Percentiles rank a stretch among this genome's conserved stretches.
These are phyloP conservation scores for Istiophorus platypterus DNA, from an alignment of 2,113 vertebrate species.

Conservation along the genomic window DNA sequence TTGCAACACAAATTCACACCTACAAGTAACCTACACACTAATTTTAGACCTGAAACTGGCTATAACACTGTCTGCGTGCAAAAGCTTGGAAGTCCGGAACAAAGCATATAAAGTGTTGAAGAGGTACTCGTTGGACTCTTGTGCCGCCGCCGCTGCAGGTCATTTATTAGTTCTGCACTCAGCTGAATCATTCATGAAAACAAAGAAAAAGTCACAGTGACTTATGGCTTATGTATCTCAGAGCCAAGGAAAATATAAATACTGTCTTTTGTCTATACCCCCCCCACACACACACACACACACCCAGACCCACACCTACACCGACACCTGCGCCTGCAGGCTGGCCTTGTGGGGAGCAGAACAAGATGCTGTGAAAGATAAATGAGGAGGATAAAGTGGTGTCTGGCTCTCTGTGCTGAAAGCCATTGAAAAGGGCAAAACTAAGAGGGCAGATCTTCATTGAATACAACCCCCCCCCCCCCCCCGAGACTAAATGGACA, in stretches of 20 bases:
- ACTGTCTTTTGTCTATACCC: slow-evolving; percentile 7
- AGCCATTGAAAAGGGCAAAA: slow-evolving; percentile 48
- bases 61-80: background rate
- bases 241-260: slow-evolving; percentile 24
- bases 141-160: background rate
- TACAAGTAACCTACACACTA: no score
- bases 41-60: background rate
- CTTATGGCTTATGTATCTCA: slow-evolving; percentile 41
- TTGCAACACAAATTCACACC: no score
- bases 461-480: slow-evolving; percentile 54
- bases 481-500: slow-evolving; percentile 40
- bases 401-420: slow-evolving; percentile 42
- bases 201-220: slow-evolving; percentile 58
- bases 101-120: slow-evolving; percentile 28
- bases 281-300: background rate
- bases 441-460: slow-evolving; percentile 54
- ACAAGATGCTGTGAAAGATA: slow-evolving; percentile 58
- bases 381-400: slow-evolving; percentile 48
- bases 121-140: background rate
- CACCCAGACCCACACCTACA: slow-evolving; percentile 19
- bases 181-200: slow-evolving; percentile 60
- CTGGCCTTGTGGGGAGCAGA: slow-evolving; percentile 22
- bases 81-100: background rate
- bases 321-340: background rate
- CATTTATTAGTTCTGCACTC: slow-evolving; percentile 50